Conservation (phyloP, 2,113 vertebrate genomes). For the Tyto alba region DNA sequence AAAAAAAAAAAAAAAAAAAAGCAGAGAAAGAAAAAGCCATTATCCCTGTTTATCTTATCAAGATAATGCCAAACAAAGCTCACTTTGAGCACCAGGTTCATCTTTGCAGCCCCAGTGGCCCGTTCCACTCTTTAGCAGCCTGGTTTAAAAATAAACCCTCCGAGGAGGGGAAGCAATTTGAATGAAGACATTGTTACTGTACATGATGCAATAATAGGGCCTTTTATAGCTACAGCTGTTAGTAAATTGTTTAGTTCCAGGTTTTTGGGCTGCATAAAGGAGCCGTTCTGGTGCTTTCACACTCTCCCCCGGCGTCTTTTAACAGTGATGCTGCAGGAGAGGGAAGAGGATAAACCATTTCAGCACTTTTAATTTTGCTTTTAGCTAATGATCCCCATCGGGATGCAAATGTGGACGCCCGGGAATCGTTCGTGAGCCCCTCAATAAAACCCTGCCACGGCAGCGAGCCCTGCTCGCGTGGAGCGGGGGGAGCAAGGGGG, state of each 20-base stretch:
- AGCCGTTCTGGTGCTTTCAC: background rate
- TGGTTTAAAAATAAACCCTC: conserved; percentile 48
- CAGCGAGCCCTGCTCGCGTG: background rate
- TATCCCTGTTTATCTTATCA: conserved; percentile 33
- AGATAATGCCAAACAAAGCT: conserved; percentile 7
- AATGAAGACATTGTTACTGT: conserved; percentile 60
- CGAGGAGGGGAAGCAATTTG: conserved; percentile 35
- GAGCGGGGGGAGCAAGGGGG: background rate
- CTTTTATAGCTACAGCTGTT: conserved; percentile 13
- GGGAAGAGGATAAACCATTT: background rate
- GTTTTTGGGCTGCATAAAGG: background rate
- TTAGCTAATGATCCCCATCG: background rate
- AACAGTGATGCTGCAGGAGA: background rate
- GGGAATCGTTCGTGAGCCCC: background rate
- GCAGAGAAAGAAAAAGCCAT: background rate
- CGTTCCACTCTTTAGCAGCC: background rate
- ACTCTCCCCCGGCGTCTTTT: background rate
- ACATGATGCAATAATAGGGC: background rate
- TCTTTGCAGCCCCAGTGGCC: background rate
- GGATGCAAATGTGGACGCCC: rapidly evolving
- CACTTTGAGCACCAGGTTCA: background rate
- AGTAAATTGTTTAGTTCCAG: conserved; percentile 24
- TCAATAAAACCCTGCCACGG: background rate
- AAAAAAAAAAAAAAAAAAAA: background rate
- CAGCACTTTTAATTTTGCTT: background rate